Evolutionary conservation across 2,113 vertebrate genomes (phyloP).

Genomic region (Trematomus loennbergii): DNA sequence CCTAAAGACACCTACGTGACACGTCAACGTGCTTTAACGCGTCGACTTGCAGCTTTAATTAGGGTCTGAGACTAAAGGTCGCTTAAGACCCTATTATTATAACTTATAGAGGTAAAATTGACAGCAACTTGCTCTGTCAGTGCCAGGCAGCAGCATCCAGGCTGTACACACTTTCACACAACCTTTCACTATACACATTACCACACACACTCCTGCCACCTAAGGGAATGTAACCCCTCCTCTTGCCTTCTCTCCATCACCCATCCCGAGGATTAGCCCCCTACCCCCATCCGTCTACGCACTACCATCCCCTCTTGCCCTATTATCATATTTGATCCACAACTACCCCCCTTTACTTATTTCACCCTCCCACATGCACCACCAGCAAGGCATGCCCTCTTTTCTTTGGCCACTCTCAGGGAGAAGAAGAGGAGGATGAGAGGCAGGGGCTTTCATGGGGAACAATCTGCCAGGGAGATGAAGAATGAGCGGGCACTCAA

Average conservation of each 20-base stretch:
- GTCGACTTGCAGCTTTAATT: too few species aligned
- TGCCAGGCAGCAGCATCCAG: constrained; percentile 21
- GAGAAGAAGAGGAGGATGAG: constrained; percentile 86
- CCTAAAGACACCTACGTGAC: too few species aligned
- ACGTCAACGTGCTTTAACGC: too few species aligned
- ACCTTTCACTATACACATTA: neutral
- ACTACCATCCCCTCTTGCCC: constrained; percentile 73
- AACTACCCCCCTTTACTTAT: constrained; percentile 52
- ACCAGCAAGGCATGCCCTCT: constrained; percentile 86
- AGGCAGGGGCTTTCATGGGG: constrained; percentile 82
- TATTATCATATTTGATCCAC: constrained; percentile 85
- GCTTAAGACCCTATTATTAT: neutral
- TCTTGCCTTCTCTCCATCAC: constrained; percentile 23
- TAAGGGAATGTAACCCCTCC: constrained; percentile 49
- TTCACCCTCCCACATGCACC: constrained; percentile 81
- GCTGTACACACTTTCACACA: neutral
- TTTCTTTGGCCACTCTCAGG: constrained; percentile 85
- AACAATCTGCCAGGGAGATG: constrained; percentile 87
- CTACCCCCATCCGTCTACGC: constrained; percentile 60
- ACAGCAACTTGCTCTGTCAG: constrained; percentile 29
- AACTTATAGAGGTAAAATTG: too few species aligned
- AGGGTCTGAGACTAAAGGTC: too few species aligned
- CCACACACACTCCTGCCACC: constrained; percentile 49
- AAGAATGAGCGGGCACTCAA: constrained; percentile 94
- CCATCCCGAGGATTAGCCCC: constrained; percentile 75